Evolutionary conservation across 2,113 vertebrate species (phyloP).

Genomic region (Oreocharis arfaki): DNA sequence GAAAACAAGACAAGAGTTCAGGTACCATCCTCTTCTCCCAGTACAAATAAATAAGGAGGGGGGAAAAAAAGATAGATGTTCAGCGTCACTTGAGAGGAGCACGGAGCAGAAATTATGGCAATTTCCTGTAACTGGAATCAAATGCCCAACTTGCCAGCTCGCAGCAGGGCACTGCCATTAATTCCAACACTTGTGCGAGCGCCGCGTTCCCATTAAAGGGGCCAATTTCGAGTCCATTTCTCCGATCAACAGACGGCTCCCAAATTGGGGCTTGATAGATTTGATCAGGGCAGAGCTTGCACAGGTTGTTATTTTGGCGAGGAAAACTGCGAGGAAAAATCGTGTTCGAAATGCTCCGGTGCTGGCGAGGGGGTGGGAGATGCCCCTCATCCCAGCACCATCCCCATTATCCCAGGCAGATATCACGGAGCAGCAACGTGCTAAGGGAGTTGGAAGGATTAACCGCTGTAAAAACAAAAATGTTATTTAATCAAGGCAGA

Average conservation of each 20-base stretch:
- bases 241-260: constrained; percentile 72
- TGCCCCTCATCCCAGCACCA: not conserved
- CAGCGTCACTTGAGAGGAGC: constrained; percentile 51
- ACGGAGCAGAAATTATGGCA: constrained; percentile 70
- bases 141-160: constrained; percentile 68
- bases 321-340: constrained; percentile 54
- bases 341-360: constrained; percentile 23
- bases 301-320: constrained; percentile 71
- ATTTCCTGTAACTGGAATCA: constrained; percentile 75
- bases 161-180: constrained; percentile 61
- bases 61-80: not conserved
- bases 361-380: not conserved
- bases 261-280: constrained; percentile 71
- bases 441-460: constrained; percentile 39
- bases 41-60: not conserved
- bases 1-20: constrained; percentile 7
- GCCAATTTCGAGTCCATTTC: constrained; percentile 75
- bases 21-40: not conserved
- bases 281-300: constrained; percentile 72
- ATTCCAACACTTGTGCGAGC: constrained; percentile 63
- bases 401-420: not conserved
- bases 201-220: constrained; percentile 68
- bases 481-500: constrained; percentile 63
- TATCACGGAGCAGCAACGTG: not conserved
- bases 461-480: constrained; percentile 37